A percentile compares a stretch with the other conserved stretches of the same genome.
Evolutionary conservation across 2,797 vertebrate genomes (phyloP).

Genomic region (Hyperoplus immaculatus): DNA sequence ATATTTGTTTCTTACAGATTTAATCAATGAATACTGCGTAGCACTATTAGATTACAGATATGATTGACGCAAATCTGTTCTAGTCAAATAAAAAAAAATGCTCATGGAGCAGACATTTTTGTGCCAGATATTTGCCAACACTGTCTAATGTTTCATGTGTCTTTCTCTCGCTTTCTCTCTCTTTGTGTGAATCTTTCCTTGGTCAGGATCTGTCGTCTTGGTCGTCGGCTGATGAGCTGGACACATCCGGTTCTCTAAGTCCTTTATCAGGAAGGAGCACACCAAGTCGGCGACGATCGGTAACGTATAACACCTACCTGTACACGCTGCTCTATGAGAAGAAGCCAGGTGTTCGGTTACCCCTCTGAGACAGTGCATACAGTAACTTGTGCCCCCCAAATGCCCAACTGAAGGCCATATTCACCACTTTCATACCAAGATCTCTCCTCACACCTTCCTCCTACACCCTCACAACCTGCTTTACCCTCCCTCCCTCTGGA

Average conservation of each 20-base stretch:
- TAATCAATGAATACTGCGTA: no score
- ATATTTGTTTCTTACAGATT: neutral
- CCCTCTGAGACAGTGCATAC: slow-evolving; percentile 55
- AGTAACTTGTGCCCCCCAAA: slow-evolving; percentile 66
- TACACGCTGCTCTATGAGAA: slow-evolving; percentile 40
- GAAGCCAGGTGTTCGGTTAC: slow-evolving; percentile 54
- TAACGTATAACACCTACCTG: slow-evolving; percentile 81
- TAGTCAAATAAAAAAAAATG: no score
- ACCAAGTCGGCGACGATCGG: slow-evolving; percentile 92
- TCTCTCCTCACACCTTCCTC: slow-evolving; percentile 61
- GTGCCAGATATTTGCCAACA: neutral
- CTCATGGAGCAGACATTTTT: neutral
- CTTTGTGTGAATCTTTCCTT: neutral
- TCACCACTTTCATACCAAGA: slow-evolving; percentile 76
- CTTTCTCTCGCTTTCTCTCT: slow-evolving; percentile 6
- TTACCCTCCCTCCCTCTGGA: slow-evolving; percentile 42
- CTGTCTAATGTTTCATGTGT: neutral
- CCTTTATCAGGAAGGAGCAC: slow-evolving; percentile 94
- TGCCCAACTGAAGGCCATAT: slow-evolving; percentile 74
- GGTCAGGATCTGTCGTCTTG: slow-evolving; percentile 96
- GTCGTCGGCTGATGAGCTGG: slow-evolving; percentile 97
- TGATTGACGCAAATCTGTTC: no score
- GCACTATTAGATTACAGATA: no score
- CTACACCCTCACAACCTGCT: slow-evolving; percentile 63
- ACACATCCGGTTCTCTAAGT: slow-evolving; percentile 96